Percentiles rank a stretch among this genome's conserved stretches.
Conservation (phyloP, 2,113 vertebrate genomes). For the Otis tarda region DNA sequence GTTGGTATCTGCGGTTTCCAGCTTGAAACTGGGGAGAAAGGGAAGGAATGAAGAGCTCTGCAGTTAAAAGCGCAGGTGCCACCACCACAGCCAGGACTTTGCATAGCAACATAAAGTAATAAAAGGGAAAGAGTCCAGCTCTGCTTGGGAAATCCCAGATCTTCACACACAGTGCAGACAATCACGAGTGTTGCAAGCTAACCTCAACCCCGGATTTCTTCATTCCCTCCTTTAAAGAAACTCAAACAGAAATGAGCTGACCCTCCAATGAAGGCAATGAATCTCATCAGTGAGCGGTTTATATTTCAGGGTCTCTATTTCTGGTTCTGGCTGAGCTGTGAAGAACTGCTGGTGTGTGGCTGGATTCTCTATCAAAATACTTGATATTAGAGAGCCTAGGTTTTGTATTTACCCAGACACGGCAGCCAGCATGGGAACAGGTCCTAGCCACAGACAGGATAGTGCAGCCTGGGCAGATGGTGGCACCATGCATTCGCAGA, state of each 20-base stretch:
- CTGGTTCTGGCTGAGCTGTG: neutral
- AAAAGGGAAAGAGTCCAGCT: neutral
- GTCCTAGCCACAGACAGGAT: neutral
- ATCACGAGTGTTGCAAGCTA: accelerated
- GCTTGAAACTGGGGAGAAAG: conserved; percentile 75
- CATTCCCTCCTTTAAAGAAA: neutral
- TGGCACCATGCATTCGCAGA: neutral
- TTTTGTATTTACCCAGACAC: neutral
- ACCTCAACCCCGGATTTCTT: accelerated
- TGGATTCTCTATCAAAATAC: neutral
- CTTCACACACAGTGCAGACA: neutral
- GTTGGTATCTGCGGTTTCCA: conserved; percentile 57
- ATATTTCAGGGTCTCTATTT: neutral
- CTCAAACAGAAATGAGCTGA: neutral
- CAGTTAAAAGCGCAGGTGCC: neutral
- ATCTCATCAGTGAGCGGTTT: neutral
- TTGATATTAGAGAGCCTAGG: neutral
- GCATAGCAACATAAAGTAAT: neutral
- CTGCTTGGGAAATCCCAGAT: neutral
- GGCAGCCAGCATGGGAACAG: neutral
- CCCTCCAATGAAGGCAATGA: neutral
- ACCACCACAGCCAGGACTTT: neutral
- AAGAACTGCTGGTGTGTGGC: neutral
- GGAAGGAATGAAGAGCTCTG: neutral
- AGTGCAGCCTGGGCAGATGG: neutral